Evolutionary conservation across 2,113 vertebrate species (phyloP).

Genomic region (Camelus bactrianus): DNA sequence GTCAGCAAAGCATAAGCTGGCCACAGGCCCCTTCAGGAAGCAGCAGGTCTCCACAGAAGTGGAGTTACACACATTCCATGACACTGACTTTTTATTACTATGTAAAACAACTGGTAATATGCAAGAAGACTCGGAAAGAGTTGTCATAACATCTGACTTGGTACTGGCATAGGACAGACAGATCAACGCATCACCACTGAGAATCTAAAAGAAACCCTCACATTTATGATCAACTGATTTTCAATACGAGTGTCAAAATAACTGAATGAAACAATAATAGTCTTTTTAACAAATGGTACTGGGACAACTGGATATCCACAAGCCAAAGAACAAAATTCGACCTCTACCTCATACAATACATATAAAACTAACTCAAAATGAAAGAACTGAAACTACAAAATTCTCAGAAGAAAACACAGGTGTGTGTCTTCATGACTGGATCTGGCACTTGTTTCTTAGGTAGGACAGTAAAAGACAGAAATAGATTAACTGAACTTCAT

Average conservation of each 20-base stretch:
- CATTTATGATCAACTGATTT: background rate
- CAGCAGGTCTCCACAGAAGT: background rate
- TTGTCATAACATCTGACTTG: background rate
- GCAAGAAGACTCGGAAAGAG: background rate
- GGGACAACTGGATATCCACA: background rate
- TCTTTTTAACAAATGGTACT: background rate
- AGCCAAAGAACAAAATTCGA: background rate
- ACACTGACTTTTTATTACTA: background rate
- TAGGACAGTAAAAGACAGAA: background rate
- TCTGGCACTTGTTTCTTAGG: background rate
- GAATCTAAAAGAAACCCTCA: background rate
- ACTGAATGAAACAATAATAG: background rate
- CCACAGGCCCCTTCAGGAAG: background rate
- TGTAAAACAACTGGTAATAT: background rate
- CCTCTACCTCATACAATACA: background rate
- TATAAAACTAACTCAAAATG: background rate
- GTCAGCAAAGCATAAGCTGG: background rate
- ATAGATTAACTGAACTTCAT: background rate
- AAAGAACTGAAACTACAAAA: background rate
- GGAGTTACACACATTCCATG: background rate
- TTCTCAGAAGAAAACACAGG: background rate
- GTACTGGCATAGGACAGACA: background rate
- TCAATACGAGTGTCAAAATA: background rate
- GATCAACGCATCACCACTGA: background rate
- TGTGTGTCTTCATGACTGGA: background rate